Percentiles rank a stretch among this genome's conserved stretches.
Evolutionary conservation across 2,888 invertebrate genomes (phyloP).

Genomic region (Agelastica alni): DNA sequence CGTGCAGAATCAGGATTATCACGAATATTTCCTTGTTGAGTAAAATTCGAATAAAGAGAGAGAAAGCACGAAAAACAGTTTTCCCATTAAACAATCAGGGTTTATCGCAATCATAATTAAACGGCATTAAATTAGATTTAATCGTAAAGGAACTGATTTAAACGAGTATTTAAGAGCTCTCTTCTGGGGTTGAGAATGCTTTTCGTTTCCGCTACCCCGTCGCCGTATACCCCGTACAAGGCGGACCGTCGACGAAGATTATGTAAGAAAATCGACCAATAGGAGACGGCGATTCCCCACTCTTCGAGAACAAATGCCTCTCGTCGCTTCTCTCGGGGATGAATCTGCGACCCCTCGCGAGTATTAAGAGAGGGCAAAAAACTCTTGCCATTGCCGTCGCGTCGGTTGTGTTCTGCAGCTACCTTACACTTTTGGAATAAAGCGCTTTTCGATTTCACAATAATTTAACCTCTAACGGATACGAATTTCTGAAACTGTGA

Average conservation of each 20-base stretch:
- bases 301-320: constrained; percentile 32
- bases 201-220: constrained; percentile 9
- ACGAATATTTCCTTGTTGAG: constrained; percentile 11
- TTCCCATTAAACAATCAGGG: constrained; percentile 37
- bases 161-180: constrained; percentile 44
- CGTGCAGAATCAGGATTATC: neutral
- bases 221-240: constrained; percentile 17
- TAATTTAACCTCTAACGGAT: no score
- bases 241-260: constrained; percentile 45
- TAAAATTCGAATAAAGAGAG: constrained; percentile 1
- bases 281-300: constrained; percentile 41
- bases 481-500: no score
- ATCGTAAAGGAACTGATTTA: constrained; percentile 48
- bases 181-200: constrained; percentile 42
- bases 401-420: no score
- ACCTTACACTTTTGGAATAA: no score
- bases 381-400: constrained; percentile 25
- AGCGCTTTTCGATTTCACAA: no score
- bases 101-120: constrained; percentile 45
- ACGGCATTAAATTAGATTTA: constrained; percentile 49
- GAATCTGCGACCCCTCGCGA: constrained; percentile 38
- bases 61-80: constrained; percentile 22
- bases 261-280: constrained; percentile 48
- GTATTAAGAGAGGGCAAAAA: constrained; percentile 22
- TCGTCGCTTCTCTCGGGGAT: constrained; percentile 39